Percentiles rank a stretch among this genome's conserved stretches.
Conservation (phyloP, 2,888 invertebrate species). For the Machimus atricapillus region DNA sequence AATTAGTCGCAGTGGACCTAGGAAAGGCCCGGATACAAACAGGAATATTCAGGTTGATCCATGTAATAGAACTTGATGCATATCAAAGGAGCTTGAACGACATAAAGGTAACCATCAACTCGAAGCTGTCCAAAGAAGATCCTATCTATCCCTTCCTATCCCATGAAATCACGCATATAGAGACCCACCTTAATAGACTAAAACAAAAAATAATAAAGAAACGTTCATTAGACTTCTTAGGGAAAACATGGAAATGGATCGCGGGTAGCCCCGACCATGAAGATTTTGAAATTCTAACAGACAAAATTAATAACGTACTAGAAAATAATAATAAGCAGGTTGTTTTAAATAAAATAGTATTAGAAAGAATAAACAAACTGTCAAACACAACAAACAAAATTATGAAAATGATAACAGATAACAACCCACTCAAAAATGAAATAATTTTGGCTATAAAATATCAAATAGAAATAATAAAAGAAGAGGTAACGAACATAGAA, state of each 20-base stretch:
- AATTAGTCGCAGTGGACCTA: constrained; percentile 36
- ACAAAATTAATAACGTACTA: constrained; percentile 10
- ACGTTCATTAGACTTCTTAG: constrained; percentile 24
- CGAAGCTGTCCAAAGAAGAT: background rate
- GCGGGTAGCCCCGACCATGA: constrained; percentile 25
- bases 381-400: background rate
- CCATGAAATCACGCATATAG: background rate
- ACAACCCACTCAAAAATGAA: constrained; percentile 18
- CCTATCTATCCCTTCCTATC: background rate
- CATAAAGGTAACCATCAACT: background rate
- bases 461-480: constrained; percentile 46
- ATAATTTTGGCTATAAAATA: constrained; percentile 33
- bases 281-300: constrained; percentile 6
- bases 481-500: constrained; percentile 44
- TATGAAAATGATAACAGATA: background rate
- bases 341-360: background rate
- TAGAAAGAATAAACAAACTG: constrained; percentile 21
- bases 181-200: background rate
- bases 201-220: background rate
- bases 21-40: constrained; percentile 39
- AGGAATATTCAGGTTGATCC: constrained; percentile 40
- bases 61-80: constrained; percentile 38
- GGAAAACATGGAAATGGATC: constrained; percentile 25
- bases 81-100: background rate
- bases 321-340: constrained; percentile 30